phyloP scores from a whole-genome alignment of 2,113 vertebrate species.

The Salminus brasiliensis region DNA sequence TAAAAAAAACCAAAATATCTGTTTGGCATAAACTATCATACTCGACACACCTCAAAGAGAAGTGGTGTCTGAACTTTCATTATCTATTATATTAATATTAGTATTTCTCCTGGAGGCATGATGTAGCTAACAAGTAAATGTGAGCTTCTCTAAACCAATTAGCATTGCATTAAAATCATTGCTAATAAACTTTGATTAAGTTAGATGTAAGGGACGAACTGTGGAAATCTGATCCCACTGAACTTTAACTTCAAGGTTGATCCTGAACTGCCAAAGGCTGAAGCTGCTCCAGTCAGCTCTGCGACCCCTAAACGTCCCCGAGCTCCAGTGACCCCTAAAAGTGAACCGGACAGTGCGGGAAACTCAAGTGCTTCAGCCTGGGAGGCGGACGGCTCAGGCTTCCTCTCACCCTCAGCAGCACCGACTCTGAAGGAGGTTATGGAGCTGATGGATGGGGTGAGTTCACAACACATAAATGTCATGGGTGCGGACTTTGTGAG shows the following conservation, averaged over 20 bases:
- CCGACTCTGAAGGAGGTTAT: constrained; percentile 87
- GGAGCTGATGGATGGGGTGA: constrained; percentile 93
- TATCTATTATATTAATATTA: too few species aligned
- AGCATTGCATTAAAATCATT: too few species aligned
- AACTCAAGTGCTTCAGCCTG: constrained; percentile 76
- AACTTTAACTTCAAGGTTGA: constrained; percentile 50
- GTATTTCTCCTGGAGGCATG: too few species aligned
- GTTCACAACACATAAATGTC: constrained; percentile 18
- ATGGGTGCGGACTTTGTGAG: too few species aligned
- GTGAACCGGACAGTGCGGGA: constrained; percentile 57
- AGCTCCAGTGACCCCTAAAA: constrained; percentile 56
- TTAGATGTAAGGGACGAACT: not conserved
- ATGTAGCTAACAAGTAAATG: too few species aligned
- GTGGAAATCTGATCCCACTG: not conserved
- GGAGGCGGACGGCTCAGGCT: constrained; percentile 89
- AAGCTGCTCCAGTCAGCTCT: constrained; percentile 28
- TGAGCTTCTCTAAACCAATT: too few species aligned
- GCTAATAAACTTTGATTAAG: too few species aligned
- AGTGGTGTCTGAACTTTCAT: too few species aligned
- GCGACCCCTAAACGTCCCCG: constrained; percentile 46
- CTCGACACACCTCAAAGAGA: too few species aligned
- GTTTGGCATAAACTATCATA: too few species aligned
- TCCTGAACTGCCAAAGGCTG: constrained; percentile 29
- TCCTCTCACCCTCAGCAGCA: constrained; percentile 78
- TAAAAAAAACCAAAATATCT: not conserved